Base-by-base conservation (phyloP, 2,113 vertebrate genomes). In the Tretioscincus oriximinensis region DNA sequence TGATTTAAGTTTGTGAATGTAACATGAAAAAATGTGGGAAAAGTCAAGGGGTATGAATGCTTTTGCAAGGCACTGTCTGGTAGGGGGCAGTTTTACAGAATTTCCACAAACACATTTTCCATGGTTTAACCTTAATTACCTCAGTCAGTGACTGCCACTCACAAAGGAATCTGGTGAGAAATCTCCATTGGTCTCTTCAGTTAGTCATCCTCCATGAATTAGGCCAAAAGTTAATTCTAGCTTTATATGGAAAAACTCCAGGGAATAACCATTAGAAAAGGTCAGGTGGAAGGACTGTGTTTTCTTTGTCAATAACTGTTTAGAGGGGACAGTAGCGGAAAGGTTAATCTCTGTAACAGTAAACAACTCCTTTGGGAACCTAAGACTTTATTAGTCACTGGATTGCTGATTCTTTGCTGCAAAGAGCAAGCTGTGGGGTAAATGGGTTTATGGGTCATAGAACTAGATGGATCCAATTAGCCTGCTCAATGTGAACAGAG, bases 401-500 rank as follows among this genome's bases (percentile, higher is more conserved):
- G 9, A 51, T 61, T 49, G 28, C 60, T 70, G 60, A 76, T 35
- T 28, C 65, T 76, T 82, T 61, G 73, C 73, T 70, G 11, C 20
- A 54, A 82, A 82, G 54, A 73, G 80, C 80, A 82, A 76, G 24
- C 80, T 20, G n/a, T 63, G 66, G 73, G 51, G 54, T 63, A 66
- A 82, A 63, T 26, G 8, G 8, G 65, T 29, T 69, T 47, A 29
- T 24, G n/a, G 65, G 51, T 12, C 31, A 69, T 26, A 60, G 68
- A 60, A 69, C 18, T 18, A 58, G 14, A 58, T 67, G 20, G 61
- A 12, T 18, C 28, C 73, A 82, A 82, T 82, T 76, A 82, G 45
- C 73, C 54, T 66, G 60, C 21, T 47, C 9, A 76, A 76, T 41
- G 24, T 76, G 73, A 45, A 21, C 60, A 49, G 35, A 35, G 51